Evolutionary conservation across 2,797 vertebrate species (phyloP).

Genomic region (Salmo trutta): DNA sequence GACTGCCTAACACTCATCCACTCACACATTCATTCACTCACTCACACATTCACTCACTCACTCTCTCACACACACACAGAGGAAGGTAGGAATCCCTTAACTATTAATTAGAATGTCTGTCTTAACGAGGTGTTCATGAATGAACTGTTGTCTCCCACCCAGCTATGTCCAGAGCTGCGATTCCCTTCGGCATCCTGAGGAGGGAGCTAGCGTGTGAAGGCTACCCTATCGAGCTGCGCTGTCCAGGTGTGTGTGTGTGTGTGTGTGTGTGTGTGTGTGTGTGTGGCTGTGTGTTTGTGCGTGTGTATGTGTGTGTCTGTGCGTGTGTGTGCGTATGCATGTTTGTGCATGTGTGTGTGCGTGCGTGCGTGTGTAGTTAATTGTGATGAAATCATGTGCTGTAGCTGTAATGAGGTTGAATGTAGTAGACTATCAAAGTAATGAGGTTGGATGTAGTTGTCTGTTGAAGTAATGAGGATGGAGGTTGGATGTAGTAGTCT

Average conservation of each 20-base stretch:
- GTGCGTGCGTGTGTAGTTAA: not conserved
- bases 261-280: not conserved
- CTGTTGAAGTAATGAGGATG: no score
- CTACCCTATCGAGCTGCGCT: constrained; percentile 89
- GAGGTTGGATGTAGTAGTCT: no score
- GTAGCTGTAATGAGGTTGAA: no score
- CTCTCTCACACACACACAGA: not conserved
- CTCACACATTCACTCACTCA: not conserved
- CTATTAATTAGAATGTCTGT: not conserved
- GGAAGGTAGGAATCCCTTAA: constrained; percentile 60
- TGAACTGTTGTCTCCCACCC: constrained; percentile 4
- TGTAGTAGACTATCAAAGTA: no score
- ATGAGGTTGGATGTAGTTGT: no score
- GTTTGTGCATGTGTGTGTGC: not conserved
- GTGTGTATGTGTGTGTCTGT: no score
- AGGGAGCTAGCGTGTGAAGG: constrained; percentile 90
- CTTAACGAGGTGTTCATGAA: no score
- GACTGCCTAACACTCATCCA: not conserved
- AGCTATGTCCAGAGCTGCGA: constrained; percentile 87
- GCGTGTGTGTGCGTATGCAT: not conserved
- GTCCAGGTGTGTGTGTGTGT: constrained; percentile 62
- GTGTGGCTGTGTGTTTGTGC: not conserved
- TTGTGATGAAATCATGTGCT: not conserved
- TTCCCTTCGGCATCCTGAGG: constrained; percentile 86
- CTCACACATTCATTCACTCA: not conserved